Base-by-base conservation (phyloP, 2,113 vertebrate species). In the Seriola aureovittata region DNA sequence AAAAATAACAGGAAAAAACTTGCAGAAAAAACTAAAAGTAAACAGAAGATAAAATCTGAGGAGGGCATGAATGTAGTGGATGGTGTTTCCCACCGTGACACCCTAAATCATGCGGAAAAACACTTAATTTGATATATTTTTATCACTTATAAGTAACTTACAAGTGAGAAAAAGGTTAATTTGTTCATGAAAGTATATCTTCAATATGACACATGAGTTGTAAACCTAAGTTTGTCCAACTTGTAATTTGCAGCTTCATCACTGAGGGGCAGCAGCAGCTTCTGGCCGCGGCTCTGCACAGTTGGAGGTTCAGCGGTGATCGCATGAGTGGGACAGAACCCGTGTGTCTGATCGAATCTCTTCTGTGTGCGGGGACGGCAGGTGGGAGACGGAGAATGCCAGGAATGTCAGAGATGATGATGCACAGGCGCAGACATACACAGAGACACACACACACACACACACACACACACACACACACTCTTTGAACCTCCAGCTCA, bases 371-470 rank as follows among this genome's bases (percentile, higher is more conserved):
- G 6, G 42, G 34, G 66, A 66, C 69, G 42, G 73, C 83, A 87
- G 78, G 65, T 80, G 79, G 81, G 81, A 85, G 76, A 81, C 75
- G 67, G 68, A 84, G 77, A 89, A 93, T 89, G 70, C 38, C 36
- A 67, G 85, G 88, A 93, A 93, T 93, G 83, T 78, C n/a, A 46
- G 59, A 75, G 66, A 68, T 79, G 66, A 68, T 79, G 81, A 83
- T 82, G 42, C 71, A 44, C 60, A 4, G 1, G 21, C 46, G 1
- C 8, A 60, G 36, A n/a, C 63, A 21, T 6, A 13, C 25, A 44
- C 55, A 44, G 11, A 3, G 1, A 25, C 25, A 2, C 25, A 25
- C 25, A 25, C 25, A 25, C 25, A 25, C 25, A 25, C 25, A 25
- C 25, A 25, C 25, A 25, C 25, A 25, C 2, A 0, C 52, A 19